Base-by-base conservation (phyloP, 2,113 vertebrate genomes). In the Galemys pyrenaicus region DNA sequence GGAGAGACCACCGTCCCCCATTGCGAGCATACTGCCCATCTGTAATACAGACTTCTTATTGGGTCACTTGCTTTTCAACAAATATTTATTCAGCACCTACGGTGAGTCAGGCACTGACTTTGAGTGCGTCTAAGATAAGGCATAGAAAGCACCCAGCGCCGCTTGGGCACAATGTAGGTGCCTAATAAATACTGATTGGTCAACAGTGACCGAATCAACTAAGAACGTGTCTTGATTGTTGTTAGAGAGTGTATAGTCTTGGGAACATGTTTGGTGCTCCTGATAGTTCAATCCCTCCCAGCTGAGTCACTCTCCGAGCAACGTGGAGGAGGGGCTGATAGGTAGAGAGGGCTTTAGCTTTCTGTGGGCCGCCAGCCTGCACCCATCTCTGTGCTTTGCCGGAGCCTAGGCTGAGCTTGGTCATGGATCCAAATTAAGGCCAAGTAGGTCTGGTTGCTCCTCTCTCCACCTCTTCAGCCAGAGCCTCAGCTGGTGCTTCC, bases 351-450 rank as follows among this genome's bases (percentile, higher is more conserved):
- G 6, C 22, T 49, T 22, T 68, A 67, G 11, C 41, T 9, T 37
- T 35, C 1, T 1, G 4, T 0, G 3, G n/a, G 49, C 46, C 9
- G 2, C 7, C 19, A 32, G 0, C 12, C 19, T 32, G 24, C 2
- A 12, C 12, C 0, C 39, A 62, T 22, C 64, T 13, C 37, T 30
- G 3, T 56, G 30, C 32, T 56, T 56, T 64, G 46, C 30, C 56
- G 67, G 56, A 65, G 13, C 17, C 6, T 35, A 37, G 37, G 37
- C 49, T 87, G 39, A 74, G 16, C 82, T 75, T 67, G 67, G 11
- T 49, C 54, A 56, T 9, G 39, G 30, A 41, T 3, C 3, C 0
- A 3, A 54, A 39, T 3, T 39, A 49, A 68, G 5, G 26, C 54
- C 56, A 54, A 2, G 8, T 16, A 4, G 58, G 13, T 56, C 37